Conservation (phyloP, 1,140 invertebrate species). For the Drusus annulatus region DNA sequence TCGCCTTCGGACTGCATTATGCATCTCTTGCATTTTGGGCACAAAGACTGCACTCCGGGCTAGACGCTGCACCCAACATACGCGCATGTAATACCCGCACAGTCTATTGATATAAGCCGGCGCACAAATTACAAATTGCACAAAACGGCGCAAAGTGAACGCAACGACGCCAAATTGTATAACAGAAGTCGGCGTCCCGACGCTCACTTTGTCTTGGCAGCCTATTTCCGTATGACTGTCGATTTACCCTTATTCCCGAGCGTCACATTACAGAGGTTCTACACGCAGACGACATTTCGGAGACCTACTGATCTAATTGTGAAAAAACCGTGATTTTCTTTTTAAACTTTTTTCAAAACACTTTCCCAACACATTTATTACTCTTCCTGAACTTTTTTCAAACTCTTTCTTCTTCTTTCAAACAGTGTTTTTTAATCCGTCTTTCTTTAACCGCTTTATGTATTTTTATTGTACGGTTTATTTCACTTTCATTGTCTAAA, state of each 20-base stretch:
- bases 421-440: too few species aligned
- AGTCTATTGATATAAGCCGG: slow-evolving; percentile 22
- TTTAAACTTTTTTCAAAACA: background rate
- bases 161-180: slow-evolving; percentile 13
- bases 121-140: slow-evolving; percentile 22
- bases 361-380: background rate
- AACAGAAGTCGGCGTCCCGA: background rate
- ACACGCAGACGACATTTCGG: slow-evolving; percentile 6
- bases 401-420: too few species aligned
- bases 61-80: too few species aligned
- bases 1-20: too few species aligned
- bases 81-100: too few species aligned
- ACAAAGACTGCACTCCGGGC: too few species aligned
- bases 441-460: too few species aligned
- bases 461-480: too few species aligned
- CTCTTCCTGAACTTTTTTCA: too few species aligned
- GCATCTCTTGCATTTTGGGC: too few species aligned
- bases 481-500: too few species aligned
- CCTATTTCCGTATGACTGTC: slow-evolving; percentile 22
- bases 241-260: background rate
- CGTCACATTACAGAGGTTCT: background rate
- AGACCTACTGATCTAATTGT: slow-evolving; percentile 34
- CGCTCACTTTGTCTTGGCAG: slow-evolving; percentile 3
- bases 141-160: slow-evolving; percentile 7
- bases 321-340: slow-evolving; percentile 8